Base-by-base conservation (phyloP, 2,797 vertebrate genomes). In the Helarctos malayanus region DNA sequence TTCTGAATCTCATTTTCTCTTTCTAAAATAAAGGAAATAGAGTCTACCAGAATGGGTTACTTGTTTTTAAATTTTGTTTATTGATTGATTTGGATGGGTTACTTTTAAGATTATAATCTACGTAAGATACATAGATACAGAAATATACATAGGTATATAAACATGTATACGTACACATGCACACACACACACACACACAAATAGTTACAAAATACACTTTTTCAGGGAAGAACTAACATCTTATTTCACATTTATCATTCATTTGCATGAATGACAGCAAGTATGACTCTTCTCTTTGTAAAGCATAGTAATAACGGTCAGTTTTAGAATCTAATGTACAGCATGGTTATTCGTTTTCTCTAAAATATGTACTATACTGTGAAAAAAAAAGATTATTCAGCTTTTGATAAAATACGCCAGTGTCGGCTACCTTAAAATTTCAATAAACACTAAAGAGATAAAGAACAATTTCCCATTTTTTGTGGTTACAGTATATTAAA, bases 271-370 rank as follows among this genome's bases (percentile, higher is more conserved):
- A 84, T 35, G 86, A 84, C 32, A 54, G 38, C 12, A 87, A 69
- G 41, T 73, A 6, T 79, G 88, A 91, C 15, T 59, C 57, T 94
- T 63, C n/a, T 81, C 54, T 59, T 85, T 71, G n/a, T 59, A 94
- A 78, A 78, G 79, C 65, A 89, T 19, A 76, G 27, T 75, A 94
- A 47, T 83, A 69, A 92, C 5, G 27, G 56, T 83, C 57, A 47
- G 57, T 52, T 49, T 56, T 83, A 75, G 23, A 76, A 47, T 75
- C 79, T 88, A 76, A 81, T 21, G 91, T 9, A 86, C 32, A 52
- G 6, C 18, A 35, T 75, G 54, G 15, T 59, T 78, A 7, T 73
- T 71, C 57, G 23, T 87, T 87, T 86, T 13, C 29, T 73, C 45
- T 91, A 73, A 79, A 61, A 73, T 52, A n/a, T 91, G 21, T 45